Conservation (phyloP, 2,797 vertebrate species). For the Lacerta agilis region DNA sequence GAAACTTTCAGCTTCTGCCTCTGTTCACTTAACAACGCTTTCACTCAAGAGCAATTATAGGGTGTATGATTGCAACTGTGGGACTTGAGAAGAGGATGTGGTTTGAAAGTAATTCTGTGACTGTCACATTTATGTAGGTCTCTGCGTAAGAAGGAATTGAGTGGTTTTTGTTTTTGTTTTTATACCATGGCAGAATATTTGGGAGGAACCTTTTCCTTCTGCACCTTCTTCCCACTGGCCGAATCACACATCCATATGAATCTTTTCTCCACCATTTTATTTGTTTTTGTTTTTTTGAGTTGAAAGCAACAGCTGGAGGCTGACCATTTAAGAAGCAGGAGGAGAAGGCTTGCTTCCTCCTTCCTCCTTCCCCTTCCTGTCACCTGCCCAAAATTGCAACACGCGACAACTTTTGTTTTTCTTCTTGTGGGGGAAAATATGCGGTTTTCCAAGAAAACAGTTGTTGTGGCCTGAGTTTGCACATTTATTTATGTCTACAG, state of each 20-base stretch:
- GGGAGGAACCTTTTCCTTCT: background rate
- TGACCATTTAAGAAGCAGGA: background rate
- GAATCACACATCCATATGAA: background rate
- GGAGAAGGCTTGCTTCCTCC: background rate
- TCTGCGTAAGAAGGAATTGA: background rate
- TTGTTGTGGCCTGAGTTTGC: too few relatives aligned
- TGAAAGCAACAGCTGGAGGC: background rate
- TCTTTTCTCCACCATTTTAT: background rate
- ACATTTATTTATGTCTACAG: too few relatives aligned
- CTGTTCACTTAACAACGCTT: background rate
- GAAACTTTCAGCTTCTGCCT: background rate
- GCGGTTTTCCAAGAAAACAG: background rate
- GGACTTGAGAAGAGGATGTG: background rate
- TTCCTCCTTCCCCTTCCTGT: background rate
- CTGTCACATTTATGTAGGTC: background rate
- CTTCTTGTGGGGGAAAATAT: background rate
- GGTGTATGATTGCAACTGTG: background rate
- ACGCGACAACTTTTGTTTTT: too few relatives aligned
- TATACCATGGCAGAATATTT: background rate
- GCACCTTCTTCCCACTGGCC: background rate
- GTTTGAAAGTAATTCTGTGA: background rate
- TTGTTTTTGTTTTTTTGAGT: background rate
- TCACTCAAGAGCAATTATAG: background rate
- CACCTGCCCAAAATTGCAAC: background rate
- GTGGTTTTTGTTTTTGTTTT: background rate